Percentiles rank a stretch among this genome's conserved stretches.
Conservation (phyloP, 2,888 invertebrate genomes). For the Petrolisthes cinctipes region DNA sequence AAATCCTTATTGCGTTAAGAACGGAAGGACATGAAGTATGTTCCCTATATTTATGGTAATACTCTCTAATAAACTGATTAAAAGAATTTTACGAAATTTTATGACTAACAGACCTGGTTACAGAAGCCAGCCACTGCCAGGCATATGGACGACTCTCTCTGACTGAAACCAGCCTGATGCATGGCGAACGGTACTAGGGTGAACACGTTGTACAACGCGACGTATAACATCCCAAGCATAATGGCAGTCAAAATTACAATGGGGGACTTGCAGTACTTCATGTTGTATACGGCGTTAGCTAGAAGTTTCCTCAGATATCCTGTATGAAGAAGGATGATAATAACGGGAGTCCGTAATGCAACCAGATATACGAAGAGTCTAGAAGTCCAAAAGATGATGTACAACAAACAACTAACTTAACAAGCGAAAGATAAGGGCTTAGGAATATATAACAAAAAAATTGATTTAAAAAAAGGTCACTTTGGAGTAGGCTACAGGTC, state of each 20-base stretch:
- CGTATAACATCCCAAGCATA: background rate
- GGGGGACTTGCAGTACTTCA: background rate
- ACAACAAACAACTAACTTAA: no score
- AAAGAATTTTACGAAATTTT: no score
- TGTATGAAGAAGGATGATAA: no score
- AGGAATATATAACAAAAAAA: no score
- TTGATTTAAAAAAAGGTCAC: no score
- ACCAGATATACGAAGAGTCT: no score
- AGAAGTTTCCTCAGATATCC: background rate
- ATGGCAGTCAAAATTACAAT: background rate
- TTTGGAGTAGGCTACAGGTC: no score
- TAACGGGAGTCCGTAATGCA: no score
- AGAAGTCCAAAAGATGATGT: no score
- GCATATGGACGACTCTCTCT: slow-evolving; percentile 30
- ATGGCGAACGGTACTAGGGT: slow-evolving; percentile 34
- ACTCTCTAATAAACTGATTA: no score
- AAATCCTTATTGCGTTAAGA: background rate
- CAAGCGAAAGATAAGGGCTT: no score
- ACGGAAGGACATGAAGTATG: slow-evolving; percentile 6
- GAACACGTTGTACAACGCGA: slow-evolving; percentile 20
- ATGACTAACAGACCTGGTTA: slow-evolving; percentile 30
- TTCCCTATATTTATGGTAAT: background rate
- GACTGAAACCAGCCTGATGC: slow-evolving; percentile 29
- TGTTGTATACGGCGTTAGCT: background rate
- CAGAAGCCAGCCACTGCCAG: slow-evolving; percentile 15